Evolutionary conservation across 1,140 invertebrate genomes (phyloP).

Genomic region (Ctenoplectra terminalis): DNA sequence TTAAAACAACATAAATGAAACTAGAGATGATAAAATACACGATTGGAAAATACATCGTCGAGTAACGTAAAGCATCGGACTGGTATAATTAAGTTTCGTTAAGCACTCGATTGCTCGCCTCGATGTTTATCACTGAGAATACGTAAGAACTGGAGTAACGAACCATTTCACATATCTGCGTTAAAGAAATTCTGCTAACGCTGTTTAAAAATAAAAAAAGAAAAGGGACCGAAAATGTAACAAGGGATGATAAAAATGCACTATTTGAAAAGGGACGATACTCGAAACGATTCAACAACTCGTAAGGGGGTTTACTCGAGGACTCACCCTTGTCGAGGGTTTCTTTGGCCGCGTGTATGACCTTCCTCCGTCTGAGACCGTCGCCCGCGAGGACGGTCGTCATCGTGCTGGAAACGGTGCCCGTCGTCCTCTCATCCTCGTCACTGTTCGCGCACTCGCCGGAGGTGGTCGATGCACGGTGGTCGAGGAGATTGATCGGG

Average conservation of each 20-base stretch:
- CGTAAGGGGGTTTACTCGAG: not conserved
- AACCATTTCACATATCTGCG: not conserved
- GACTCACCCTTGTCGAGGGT: slow-evolving; percentile 85
- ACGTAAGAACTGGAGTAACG: not conserved
- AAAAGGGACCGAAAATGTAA: not conserved
- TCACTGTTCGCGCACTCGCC: slow-evolving; percentile 69
- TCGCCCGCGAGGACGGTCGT: slow-evolving; percentile 68
- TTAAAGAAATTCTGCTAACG: not conserved
- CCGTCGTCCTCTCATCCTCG: slow-evolving; percentile 66
- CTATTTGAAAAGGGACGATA: no score
- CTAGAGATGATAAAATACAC: no score
- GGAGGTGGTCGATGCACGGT: slow-evolving; percentile 46
- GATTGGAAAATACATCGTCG: no score
- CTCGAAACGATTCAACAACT: not conserved
- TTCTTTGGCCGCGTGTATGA: slow-evolving; percentile 86
- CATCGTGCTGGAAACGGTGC: slow-evolving; percentile 57
- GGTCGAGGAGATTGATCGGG: slow-evolving; percentile 73
- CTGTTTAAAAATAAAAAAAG: no score
- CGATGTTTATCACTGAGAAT: slow-evolving; percentile 37
- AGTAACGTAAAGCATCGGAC: no score
- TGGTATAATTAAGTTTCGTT: not conserved
- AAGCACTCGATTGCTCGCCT: not conserved
- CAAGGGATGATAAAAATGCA: not conserved
- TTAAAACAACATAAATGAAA: no score
- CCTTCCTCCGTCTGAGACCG: slow-evolving; percentile 83